Evolutionary conservation across 2,888 invertebrate genomes (phyloP).

Genomic region (Meiosimyza platycephala): DNA sequence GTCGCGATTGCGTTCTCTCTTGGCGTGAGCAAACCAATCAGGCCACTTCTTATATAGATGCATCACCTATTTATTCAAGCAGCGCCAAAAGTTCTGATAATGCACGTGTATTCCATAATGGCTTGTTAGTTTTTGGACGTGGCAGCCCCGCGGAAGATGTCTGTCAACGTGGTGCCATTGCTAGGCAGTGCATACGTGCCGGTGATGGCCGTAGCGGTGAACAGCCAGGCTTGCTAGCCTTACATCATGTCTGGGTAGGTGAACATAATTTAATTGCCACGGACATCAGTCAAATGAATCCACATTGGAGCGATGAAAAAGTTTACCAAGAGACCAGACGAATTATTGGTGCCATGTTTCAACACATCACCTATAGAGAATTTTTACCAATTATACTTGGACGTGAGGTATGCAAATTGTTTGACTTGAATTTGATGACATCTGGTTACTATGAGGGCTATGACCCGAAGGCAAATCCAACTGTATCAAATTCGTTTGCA

Average conservation of each 20-base stretch:
- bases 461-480: slow-evolving; percentile 77
- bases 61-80: slow-evolving; percentile 84
- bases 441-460: slow-evolving; percentile 81
- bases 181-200: slow-evolving; percentile 80
- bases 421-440: slow-evolving; percentile 76
- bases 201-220: slow-evolving; percentile 85
- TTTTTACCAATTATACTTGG: slow-evolving; percentile 85
- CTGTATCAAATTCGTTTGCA: slow-evolving; percentile 82
- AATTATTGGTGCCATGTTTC: slow-evolving; percentile 83
- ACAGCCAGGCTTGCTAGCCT: slow-evolving; percentile 74
- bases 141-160: slow-evolving; percentile 76
- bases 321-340: slow-evolving; percentile 86
- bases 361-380: slow-evolving; percentile 86
- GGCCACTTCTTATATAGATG: slow-evolving; percentile 84
- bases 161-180: slow-evolving; percentile 78
- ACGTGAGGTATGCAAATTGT: slow-evolving; percentile 78
- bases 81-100: slow-evolving; percentile 78
- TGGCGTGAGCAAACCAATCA: slow-evolving; percentile 89
- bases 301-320: slow-evolving; percentile 90
- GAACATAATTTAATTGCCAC: slow-evolving; percentile 76
- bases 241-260: slow-evolving; percentile 67
- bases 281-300: slow-evolving; percentile 78
- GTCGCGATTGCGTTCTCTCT: slow-evolving; percentile 82
- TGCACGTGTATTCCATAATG: slow-evolving; percentile 80
- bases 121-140: slow-evolving; percentile 76